A percentile compares a stretch with the other conserved stretches of the same genome.
Conservation (phyloP, 2,113 vertebrate species). For the Nerophis lumbriciformis region DNA sequence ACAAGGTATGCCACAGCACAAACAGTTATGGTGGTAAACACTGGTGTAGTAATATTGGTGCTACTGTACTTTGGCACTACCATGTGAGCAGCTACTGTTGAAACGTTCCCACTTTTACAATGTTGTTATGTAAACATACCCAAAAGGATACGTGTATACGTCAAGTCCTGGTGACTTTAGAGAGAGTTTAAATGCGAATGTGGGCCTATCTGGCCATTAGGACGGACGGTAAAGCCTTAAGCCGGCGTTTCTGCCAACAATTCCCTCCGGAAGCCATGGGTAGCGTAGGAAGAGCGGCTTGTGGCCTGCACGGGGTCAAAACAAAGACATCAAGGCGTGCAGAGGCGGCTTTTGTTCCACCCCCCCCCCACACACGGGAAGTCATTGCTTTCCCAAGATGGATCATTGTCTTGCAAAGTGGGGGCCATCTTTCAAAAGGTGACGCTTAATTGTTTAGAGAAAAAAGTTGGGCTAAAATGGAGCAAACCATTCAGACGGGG, state of each 20-base stretch:
- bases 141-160: slow-evolving; percentile 1
- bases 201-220: neutral
- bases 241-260: slow-evolving; percentile 16
- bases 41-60: too few species aligned
- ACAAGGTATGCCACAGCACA: too few species aligned
- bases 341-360: slow-evolving; percentile 55
- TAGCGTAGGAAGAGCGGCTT: slow-evolving; percentile 40
- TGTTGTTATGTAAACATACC: neutral
- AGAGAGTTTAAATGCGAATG: neutral
- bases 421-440: slow-evolving; percentile 37
- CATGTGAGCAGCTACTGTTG: too few species aligned
- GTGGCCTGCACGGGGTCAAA: slow-evolving; percentile 42
- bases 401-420: slow-evolving; percentile 63
- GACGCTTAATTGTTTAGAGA: slow-evolving; percentile 44
- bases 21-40: too few species aligned
- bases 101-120: neutral
- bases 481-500: too few species aligned
- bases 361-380: slow-evolving; percentile 41
- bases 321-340: slow-evolving; percentile 61
- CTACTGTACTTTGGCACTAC: too few species aligned
- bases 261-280: slow-evolving; percentile 12
- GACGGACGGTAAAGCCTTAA: slow-evolving; percentile 1
- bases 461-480: slow-evolving; percentile 8
- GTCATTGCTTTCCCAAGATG: slow-evolving; percentile 57
- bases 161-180: neutral